These are phyloP conservation scores for Brachionus calyciflorus DNA, from an alignment of 1,140 invertebrate species.

Conservation along the genomic window DNA sequence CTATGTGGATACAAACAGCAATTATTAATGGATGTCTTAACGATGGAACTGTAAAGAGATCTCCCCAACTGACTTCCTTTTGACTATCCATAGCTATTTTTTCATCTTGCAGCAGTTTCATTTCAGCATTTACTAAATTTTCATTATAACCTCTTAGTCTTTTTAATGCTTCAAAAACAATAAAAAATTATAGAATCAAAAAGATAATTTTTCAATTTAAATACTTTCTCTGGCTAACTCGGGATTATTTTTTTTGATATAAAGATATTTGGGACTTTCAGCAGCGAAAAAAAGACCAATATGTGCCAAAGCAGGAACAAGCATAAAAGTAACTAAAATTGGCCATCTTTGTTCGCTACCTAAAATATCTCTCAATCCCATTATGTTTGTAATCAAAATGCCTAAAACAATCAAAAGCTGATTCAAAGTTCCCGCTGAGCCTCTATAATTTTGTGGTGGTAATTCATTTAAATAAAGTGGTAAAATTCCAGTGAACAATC, in stretches of 20 bases:
- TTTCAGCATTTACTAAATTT: neutral
- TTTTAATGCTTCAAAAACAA: neutral
- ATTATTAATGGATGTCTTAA: constrained; percentile 22
- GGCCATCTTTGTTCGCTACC: constrained; percentile 83
- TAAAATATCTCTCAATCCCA: constrained; percentile 62
- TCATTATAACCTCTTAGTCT: neutral
- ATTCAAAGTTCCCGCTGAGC: constrained; percentile 79
- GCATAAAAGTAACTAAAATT: constrained; percentile 69
- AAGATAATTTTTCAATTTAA: neutral
- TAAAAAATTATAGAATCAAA: neutral
- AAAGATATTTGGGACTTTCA: constrained; percentile 67
- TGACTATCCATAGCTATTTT: neutral
- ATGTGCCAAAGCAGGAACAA: constrained; percentile 84
- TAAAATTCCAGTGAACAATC: constrained; percentile 67
- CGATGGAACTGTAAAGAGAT: neutral
- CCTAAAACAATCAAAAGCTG: constrained; percentile 82
- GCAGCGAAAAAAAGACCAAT: constrained; percentile 69
- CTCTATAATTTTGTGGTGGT: constrained; percentile 74
- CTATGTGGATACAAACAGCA: neutral
- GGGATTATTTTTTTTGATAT: neutral
- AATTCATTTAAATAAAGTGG: constrained; percentile 85
- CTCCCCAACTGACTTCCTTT: neutral
- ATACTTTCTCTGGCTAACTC: neutral
- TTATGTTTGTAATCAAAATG: constrained; percentile 69
- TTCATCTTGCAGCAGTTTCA: neutral